A percentile compares a stretch with the other conserved stretches of the same genome.
Conservation (phyloP, 2,113 vertebrate genomes). For the Machaerirhynchus nigripectus region DNA sequence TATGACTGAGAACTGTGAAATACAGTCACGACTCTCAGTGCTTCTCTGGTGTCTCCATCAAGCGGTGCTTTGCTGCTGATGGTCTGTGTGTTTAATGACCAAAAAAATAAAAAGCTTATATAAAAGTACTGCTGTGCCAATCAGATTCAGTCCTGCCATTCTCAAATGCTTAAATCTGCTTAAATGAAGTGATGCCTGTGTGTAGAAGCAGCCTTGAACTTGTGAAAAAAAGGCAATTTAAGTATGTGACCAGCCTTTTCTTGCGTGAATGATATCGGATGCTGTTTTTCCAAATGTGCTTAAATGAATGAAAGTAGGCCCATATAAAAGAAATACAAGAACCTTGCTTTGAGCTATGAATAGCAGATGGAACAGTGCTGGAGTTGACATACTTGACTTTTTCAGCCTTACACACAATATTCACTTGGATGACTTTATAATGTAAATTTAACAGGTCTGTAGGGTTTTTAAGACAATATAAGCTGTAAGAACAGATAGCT, state of each 20-base stretch:
- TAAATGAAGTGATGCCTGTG: background rate
- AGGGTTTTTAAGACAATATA: background rate
- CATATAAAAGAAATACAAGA: background rate
- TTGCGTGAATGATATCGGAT: background rate
- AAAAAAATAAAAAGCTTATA: background rate
- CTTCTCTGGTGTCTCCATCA: background rate
- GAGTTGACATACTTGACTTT: background rate
- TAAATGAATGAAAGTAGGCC: background rate
- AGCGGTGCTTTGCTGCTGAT: background rate
- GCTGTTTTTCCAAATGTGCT: background rate
- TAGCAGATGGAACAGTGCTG: background rate
- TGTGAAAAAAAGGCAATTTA: background rate
- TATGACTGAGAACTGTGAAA: background rate
- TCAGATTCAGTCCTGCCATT: background rate
- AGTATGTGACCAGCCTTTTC: background rate
- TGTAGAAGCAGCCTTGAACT: background rate
- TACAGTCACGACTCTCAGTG: fast-evolving
- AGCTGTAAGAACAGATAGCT: background rate
- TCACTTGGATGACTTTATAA: background rate
- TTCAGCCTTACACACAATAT: background rate
- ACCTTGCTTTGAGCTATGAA: background rate
- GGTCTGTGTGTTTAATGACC: background rate
- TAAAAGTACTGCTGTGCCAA: background rate
- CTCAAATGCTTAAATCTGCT: background rate
- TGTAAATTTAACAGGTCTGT: background rate